phyloP scores from a whole-genome alignment of 2,888 invertebrate species.

The Aporophyla lueneburgensis region DNA sequence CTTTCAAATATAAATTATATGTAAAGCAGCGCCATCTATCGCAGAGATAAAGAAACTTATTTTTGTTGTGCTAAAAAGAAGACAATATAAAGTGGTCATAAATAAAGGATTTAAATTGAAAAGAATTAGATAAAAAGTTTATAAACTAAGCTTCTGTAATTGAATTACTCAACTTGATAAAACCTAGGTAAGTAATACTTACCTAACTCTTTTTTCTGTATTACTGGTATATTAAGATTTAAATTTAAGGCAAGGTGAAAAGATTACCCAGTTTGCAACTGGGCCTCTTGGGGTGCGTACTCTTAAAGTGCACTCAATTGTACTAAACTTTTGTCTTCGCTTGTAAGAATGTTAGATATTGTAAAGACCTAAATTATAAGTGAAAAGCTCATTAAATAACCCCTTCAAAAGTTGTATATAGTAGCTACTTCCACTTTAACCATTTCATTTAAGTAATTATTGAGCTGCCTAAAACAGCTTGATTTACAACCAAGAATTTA shows the following conservation, averaged over 20 bases:
- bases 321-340: background rate
- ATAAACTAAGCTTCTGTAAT: background rate
- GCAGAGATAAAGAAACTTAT: background rate
- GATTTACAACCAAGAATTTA: background rate
- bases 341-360: background rate
- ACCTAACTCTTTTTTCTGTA: background rate
- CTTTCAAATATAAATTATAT: background rate
- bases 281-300: no score
- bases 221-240: background rate
- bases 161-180: background rate
- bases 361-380: background rate
- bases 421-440: background rate
- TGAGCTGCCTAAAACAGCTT: background rate
- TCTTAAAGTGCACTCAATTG: background rate
- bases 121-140: background rate
- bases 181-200: background rate
- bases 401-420: background rate
- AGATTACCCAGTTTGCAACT: no score
- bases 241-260: background rate
- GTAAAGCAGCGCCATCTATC: conserved; percentile 49
- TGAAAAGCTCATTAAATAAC: background rate
- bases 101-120: background rate
- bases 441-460: background rate
- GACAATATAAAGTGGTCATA: background rate
- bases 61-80: background rate